Evolutionary conservation across 2,888 invertebrate species (phyloP), one percentile per base, ranked within the genome.

Genomic region (Proisotoma minuta): DNA sequence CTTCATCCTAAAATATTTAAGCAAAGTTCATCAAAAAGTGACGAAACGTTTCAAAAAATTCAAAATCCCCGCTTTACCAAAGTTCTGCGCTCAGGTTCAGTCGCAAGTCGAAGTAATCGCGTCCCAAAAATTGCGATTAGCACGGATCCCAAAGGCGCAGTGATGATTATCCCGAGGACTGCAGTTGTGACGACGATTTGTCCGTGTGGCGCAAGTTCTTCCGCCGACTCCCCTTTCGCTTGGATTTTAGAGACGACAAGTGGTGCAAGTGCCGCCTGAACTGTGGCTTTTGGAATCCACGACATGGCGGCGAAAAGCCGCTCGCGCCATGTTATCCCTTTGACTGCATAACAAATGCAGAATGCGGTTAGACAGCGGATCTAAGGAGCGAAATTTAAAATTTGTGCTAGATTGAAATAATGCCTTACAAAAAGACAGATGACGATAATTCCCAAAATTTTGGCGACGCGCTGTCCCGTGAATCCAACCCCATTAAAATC

Each of bases 401-500:
- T 34, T 34, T 34, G 34, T 34, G 15, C 34, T 34, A 8, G 15
- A 10, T 34, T 34, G 34, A 10, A 34, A 34, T 34, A 10, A 34
- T 15, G 15, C 15, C 15, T 34, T 34, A 15, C 34, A 34, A 8
- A 10, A 34, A 34, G 15, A 18, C 81, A 81, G 43, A 79, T 75
- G 3, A 68, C 20, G 43, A 72, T 71, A 2, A 69, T 62, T 3
- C 60, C 65, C 28, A 68, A 29, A 0, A 69, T 34, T 74, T 75
- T 58, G 66, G 60, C 3, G 62, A 64, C 27, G 2, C 51, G 52
- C 0, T 8, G 20, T 75, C 79, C 75, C 20, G 72, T 3, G 47
- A 63, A 65, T 23, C 50, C 49, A 1, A 34, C 24, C 4, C 51
- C 76, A 8, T 74, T 74, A 58, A 87, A 81, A 76, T 85, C 81